Conservation (phyloP, 1,140 invertebrate genomes). For the Hypothenemus hampei region DNA sequence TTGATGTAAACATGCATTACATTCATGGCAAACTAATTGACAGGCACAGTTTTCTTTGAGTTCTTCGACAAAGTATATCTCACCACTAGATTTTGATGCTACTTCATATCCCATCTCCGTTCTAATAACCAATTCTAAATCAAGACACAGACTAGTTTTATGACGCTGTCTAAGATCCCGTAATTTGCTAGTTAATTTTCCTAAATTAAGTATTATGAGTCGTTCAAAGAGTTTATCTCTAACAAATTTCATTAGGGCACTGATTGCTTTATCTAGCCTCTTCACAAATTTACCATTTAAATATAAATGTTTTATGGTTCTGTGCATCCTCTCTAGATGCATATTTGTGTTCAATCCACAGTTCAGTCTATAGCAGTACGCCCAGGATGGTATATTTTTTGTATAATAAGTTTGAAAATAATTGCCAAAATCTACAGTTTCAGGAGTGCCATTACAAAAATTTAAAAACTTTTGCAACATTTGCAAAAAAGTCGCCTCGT, state of each 20-base stretch:
- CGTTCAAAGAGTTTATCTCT: constrained; percentile 16
- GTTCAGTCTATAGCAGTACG: constrained; percentile 15
- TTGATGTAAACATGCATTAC: constrained; percentile 21
- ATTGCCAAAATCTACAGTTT: constrained; percentile 18
- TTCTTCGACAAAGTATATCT: constrained; percentile 10
- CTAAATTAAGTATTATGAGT: constrained; percentile 5
- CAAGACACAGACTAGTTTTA: not conserved
- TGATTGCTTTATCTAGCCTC: constrained; percentile 23
- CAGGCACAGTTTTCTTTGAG: constrained; percentile 17
- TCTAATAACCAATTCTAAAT: not conserved
- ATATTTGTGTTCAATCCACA: constrained; percentile 21
- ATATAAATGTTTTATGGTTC: constrained; percentile 23
- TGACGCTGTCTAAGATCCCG: not conserved
- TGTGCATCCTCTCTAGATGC: constrained; percentile 20
- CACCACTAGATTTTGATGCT: not conserved
- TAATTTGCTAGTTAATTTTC: constrained; percentile 5
- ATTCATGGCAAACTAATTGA: constrained; percentile 21
- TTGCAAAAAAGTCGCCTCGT: constrained; percentile 1
- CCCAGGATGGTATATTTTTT: constrained; percentile 14
- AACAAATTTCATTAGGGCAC: constrained; percentile 19
- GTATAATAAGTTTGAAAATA: constrained; percentile 22
- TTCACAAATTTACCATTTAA: constrained; percentile 9
- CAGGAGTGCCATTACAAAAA: not conserved
- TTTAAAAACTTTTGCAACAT: constrained; percentile 10
- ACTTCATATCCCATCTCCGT: constrained; percentile 1